Evolutionary conservation across 2,797 vertebrate species (phyloP), one percentile per base, ranked within the genome.

Genomic region (Mormyrus hasselquistii): DNA sequence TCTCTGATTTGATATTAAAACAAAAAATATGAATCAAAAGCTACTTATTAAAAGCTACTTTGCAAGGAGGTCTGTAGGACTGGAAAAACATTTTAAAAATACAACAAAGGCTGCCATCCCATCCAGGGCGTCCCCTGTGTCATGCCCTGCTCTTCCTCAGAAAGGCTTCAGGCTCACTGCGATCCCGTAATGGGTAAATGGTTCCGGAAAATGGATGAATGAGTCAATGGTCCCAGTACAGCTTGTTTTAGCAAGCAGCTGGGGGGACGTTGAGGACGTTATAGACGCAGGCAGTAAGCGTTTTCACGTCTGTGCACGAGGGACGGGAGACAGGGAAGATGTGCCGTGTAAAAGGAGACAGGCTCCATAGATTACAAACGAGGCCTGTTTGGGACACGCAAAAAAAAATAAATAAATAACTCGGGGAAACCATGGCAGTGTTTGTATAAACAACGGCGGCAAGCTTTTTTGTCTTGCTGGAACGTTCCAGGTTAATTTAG

Each of bases 401-500:
- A 9, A 34, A 76, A 76, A 76, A 62, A 41, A 65, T 16, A 53
- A 59, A 8, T n/a, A 59, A n/a, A 59, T 8, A 22, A 57, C 55
- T 44, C 25, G 1, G 10, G 49, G 85, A 52, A 55, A 57, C 85
- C 85, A 55, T 57, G 50, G n/a, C 22, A 16, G 85, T 29, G 85
- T 86, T 86, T 86, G 16, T 87, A 55, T 87, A 87, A 87, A 87
- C 86, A 87, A 47, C 19, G 5, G 57, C 55, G 34, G 38, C 34
- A 19, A 55, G 50, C 49, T 86, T 86, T 57, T 55, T 53, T 41
- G 38, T 44, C 86, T 87, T 49, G n/a, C 19, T 65, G 57, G 86
- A 65, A 87, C 16, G 55, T 87, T 87, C 86, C 38, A 44, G 34
- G 86, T 87, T 87, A 87, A 87, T 87, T 87, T 87, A 65, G 57